These are phyloP conservation scores for Pseudocheirus occidentalis DNA, from an alignment of 2,797 vertebrate genomes.

Conservation along the genomic window DNA sequence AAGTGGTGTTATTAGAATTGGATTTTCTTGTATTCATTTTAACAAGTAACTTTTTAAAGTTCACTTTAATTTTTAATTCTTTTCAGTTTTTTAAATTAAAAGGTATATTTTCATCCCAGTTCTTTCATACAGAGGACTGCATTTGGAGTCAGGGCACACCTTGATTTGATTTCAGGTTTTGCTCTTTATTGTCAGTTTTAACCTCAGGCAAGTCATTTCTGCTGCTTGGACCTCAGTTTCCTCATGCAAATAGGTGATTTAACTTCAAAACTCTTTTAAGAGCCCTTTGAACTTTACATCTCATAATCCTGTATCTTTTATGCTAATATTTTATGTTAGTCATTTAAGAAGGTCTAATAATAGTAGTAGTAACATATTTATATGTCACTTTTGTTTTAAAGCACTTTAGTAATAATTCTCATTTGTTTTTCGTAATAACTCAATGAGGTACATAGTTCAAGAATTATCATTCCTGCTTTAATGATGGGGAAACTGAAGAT, in stretches of 20 bases:
- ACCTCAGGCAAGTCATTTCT: neutral
- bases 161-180: neutral
- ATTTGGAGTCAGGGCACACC: neutral
- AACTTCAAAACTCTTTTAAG: neutral
- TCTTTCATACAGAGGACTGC: neutral
- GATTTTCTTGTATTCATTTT: conserved; percentile 62
- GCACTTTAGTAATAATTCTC: neutral
- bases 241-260: neutral
- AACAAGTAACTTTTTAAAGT: conserved; percentile 53
- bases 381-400: neutral
- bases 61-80: conserved; percentile 22
- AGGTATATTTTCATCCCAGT: neutral
- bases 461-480: neutral
- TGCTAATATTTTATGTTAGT: neutral
- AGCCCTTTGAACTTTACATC: neutral
- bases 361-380: neutral
- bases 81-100: conserved; percentile 51
- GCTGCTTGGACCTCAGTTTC: neutral
- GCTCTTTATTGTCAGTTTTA: neutral
- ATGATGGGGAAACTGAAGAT: neutral
- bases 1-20: conserved; percentile 69
- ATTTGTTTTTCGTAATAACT: neutral
- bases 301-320: neutral
- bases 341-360: neutral
- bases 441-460: neutral